Percentiles rank a stretch among this genome's conserved stretches.
Conservation (phyloP, 2,888 invertebrate species). For the Macrosoma leucophasiata region DNA sequence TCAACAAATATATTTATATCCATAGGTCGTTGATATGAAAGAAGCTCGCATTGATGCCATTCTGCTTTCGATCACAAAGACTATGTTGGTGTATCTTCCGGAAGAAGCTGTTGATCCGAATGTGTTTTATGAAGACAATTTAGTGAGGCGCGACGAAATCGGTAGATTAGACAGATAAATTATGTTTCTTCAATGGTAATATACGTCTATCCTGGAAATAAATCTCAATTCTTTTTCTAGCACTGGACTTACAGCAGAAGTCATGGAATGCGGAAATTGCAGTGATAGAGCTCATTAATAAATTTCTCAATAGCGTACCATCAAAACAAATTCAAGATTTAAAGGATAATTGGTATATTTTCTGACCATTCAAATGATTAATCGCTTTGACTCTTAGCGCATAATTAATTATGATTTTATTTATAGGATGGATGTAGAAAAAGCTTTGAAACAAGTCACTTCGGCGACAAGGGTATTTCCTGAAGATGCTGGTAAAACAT, state of each 20-base stretch:
- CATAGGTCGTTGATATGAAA: conserved; percentile 82
- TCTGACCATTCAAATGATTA: background rate
- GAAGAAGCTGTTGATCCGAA: conserved; percentile 76
- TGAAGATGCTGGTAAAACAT: conserved; percentile 76
- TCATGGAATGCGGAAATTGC: conserved; percentile 81
- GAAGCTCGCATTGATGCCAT: conserved; percentile 83
- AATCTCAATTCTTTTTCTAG: conserved; percentile 36
- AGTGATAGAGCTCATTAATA: conserved; percentile 84
- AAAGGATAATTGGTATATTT: conserved; percentile 75
- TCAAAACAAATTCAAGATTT: conserved; percentile 73
- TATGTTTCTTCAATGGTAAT: background rate
- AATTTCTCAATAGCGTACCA: conserved; percentile 80
- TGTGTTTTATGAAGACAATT: conserved; percentile 78
- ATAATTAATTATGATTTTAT: background rate
- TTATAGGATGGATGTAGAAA: conserved; percentile 74
- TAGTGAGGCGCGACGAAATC: conserved; percentile 68
- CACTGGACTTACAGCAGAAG: conserved; percentile 55
- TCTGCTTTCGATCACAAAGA: conserved; percentile 77
- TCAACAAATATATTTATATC: background rate
- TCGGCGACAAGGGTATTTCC: conserved; percentile 75
- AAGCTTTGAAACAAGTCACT: conserved; percentile 75
- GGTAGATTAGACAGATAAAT: conserved; percentile 38
- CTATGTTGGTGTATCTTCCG: conserved; percentile 78
- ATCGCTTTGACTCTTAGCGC: background rate
- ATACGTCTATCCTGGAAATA: background rate